These are phyloP conservation scores for Ceriagrion tenellum DNA, from an alignment of 2,888 invertebrate genomes.

Conservation along the genomic window DNA sequence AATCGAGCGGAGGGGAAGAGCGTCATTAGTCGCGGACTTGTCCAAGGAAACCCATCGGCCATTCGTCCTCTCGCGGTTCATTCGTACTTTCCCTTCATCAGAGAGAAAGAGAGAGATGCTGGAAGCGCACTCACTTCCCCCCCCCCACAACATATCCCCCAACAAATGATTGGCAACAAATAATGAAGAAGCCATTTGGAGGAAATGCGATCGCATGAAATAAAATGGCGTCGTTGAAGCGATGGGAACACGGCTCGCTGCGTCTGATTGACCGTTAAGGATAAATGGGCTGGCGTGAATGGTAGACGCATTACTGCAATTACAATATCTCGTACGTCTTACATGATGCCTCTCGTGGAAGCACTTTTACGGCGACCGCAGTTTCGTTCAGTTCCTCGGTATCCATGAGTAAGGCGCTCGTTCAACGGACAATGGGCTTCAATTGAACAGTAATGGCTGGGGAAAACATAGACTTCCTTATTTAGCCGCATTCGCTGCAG, in stretches of 20 bases:
- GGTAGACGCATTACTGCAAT: background rate
- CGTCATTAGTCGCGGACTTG: background rate
- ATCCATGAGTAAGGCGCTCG: background rate
- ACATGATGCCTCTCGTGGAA: background rate
- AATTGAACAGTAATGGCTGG: background rate
- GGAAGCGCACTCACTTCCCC: background rate
- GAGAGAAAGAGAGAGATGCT: background rate
- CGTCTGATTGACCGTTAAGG: background rate
- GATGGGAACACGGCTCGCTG: background rate
- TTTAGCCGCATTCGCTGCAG: too few species aligned
- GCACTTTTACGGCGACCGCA: background rate
- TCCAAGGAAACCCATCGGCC: background rate
- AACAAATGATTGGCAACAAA: background rate
- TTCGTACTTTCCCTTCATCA: slow-evolving; percentile 11
- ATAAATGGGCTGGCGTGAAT: background rate
- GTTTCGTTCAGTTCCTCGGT: background rate
- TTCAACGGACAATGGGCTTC: background rate
- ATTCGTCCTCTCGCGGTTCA: background rate
- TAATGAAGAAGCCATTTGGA: slow-evolving; percentile 19
- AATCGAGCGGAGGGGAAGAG: background rate
- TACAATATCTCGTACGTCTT: background rate
- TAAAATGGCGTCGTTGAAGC: background rate
- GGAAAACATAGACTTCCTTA: background rate
- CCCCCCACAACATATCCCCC: background rate
- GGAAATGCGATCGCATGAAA: background rate